Evolutionary conservation across 2,888 invertebrate genomes (phyloP).

Genomic region (Eupithecia subumbrata): DNA sequence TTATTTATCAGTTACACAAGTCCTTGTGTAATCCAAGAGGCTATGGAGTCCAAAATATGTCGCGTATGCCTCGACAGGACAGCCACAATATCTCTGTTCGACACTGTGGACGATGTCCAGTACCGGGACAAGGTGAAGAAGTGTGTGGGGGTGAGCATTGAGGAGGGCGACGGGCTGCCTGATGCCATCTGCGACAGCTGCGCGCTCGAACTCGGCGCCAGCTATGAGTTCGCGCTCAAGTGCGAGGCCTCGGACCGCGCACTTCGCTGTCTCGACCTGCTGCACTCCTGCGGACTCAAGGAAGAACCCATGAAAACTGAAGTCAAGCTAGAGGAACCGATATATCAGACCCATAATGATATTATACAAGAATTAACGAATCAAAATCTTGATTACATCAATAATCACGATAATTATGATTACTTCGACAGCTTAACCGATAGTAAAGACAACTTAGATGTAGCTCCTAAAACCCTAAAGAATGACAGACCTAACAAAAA

Average conservation of each 20-base stretch:
- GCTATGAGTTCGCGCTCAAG: constrained; percentile 62
- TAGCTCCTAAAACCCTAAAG: background rate
- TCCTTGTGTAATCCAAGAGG: background rate
- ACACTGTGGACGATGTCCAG: constrained; percentile 60
- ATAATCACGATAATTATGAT: constrained; percentile 16
- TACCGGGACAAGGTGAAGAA: constrained; percentile 67
- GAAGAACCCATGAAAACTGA: constrained; percentile 41
- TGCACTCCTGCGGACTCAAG: constrained; percentile 25
- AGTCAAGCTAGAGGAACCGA: constrained; percentile 48
- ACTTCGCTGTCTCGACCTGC: constrained; percentile 57
- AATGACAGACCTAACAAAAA: constrained; percentile 14
- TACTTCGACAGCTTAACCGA: constrained; percentile 15
- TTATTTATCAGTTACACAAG: background rate
- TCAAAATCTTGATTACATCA: constrained; percentile 5
- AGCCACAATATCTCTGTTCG: constrained; percentile 66
- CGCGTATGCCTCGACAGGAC: constrained; percentile 69
- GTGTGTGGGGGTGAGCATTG: constrained; percentile 63
- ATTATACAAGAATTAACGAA: constrained; percentile 6
- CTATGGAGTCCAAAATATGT: constrained; percentile 59
- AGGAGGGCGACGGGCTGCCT: constrained; percentile 69
- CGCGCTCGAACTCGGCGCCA: constrained; percentile 59
- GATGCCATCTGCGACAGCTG: constrained; percentile 67
- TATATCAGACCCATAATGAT: background rate
- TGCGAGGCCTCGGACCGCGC: constrained; percentile 35
- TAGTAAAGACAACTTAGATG: constrained; percentile 14